Percentiles rank a stretch among this genome's conserved stretches.
Conservation (phyloP, 2,888 invertebrate genomes). For the Amphipyra tragopoginis region DNA sequence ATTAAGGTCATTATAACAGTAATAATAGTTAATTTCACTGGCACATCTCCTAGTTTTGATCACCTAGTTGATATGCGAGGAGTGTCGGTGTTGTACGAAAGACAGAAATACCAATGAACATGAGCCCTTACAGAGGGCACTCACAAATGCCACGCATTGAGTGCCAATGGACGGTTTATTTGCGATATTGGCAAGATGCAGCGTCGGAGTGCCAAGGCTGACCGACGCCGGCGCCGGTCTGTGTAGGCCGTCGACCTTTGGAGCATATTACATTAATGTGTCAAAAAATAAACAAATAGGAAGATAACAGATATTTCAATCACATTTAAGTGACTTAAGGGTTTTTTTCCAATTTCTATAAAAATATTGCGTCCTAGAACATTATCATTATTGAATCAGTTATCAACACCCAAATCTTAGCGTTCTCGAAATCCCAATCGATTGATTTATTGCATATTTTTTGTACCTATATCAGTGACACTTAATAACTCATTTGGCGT, state of each 20-base stretch:
- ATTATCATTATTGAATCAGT: conserved; percentile 6
- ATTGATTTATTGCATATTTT: conserved; percentile 51
- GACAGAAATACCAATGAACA: conserved; percentile 71
- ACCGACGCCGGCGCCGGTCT: conserved; percentile 77
- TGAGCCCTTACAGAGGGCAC: conserved; percentile 77
- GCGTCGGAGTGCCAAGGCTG: conserved; percentile 81
- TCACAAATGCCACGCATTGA: conserved; percentile 79
- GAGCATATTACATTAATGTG: conserved; percentile 45
- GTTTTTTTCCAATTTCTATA: not conserved
- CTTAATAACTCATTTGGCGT: conserved; percentile 66
- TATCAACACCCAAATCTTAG: conserved; percentile 47
- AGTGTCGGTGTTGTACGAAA: conserved; percentile 67
- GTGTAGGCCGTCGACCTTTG: conserved; percentile 79
- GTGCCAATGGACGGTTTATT: conserved; percentile 88
- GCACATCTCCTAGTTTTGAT: conserved; percentile 53
- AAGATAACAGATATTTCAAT: conserved; percentile 14
- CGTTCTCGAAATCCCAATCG: conserved; percentile 44
- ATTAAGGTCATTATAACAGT: conserved; percentile 48
- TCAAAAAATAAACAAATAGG: conserved; percentile 13
- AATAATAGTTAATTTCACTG: conserved; percentile 53
- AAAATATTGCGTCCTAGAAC: not conserved
- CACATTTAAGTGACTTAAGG: not conserved
- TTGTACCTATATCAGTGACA: conserved; percentile 49
- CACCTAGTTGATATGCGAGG: conserved; percentile 62
- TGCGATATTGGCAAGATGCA: conserved; percentile 86